Evolutionary conservation across 2,113 vertebrate genomes (phyloP), one percentile per base, ranked within the genome.

Genomic region (Scophthalmus maximus): DNA sequence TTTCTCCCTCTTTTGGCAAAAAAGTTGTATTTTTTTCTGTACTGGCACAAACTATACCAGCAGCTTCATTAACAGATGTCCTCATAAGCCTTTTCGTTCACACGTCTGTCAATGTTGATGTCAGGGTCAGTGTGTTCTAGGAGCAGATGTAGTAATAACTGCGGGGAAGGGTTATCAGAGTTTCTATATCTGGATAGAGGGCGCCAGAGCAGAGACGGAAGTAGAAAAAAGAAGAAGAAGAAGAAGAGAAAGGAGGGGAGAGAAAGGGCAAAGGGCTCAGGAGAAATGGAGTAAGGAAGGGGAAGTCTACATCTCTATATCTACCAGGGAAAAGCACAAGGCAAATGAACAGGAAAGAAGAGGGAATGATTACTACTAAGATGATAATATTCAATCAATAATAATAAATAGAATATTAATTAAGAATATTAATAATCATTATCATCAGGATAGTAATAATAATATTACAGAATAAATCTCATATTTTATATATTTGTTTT

Each of bases 381-480:
- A 89, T 90, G 86, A 89, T 78, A 83, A 87, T 90, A 91, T 88
- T 88, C 78, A 87, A 84, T 85, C 78, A 85, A 87, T 87, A 89
- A 89, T 88, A 88, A 91, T 90, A 87, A 89, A 87, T 88, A 91
- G 85, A 87, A 91, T 89, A 90, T 88, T 84, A 91, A 91, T 88
- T 89, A 89, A 88, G 82, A 87, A 89, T 93, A 92, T 87, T 86
- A 82, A 89, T 92, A 87, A 90, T 91, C 73, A 88, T 91, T 76
- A 87, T 91, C 78, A 89, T 91, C 79, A 91, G 88, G 82, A 94
- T 91, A 83, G 82, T 95, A 96, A 95, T 96, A 96, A 96, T 96
- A 88, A 97, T 96, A 97, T 96, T 97, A 94, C 95, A 97, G 97
- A 98, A 98, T 96, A 98, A 95, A 96, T 94, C 95, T 96, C 94